These are phyloP conservation scores for Scophthalmus maximus DNA, from an alignment of 2,113 vertebrate species.

Conservation along the genomic window DNA sequence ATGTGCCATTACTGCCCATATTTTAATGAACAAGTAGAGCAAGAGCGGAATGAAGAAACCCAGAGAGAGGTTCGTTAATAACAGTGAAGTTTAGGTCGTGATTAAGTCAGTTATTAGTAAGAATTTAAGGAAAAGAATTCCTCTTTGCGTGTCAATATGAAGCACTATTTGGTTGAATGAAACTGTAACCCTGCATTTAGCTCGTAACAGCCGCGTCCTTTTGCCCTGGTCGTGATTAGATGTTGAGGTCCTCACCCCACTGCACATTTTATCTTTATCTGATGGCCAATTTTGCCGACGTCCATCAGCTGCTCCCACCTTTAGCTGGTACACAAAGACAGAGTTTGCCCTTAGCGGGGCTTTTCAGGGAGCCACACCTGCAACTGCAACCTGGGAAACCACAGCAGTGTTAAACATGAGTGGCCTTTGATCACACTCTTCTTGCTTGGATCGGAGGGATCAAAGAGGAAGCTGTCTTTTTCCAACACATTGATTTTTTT, in stretches of 20 bases:
- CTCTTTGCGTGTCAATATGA: neutral
- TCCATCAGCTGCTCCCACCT: conserved; percentile 18
- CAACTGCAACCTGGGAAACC: conserved; percentile 38
- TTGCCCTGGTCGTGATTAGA: neutral
- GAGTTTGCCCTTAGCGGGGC: conserved; percentile 9
- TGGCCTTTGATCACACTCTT: conserved; percentile 60
- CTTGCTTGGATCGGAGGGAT: conserved; percentile 41
- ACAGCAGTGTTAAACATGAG: conserved; percentile 40
- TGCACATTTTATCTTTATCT: conserved; percentile 28
- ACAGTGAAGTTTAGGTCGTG: neutral
- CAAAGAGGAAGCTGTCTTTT: conserved; percentile 45
- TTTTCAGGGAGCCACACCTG: conserved; percentile 48
- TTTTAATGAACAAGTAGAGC: neutral
- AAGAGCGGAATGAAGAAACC: neutral
- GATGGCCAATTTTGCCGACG: conserved; percentile 6
- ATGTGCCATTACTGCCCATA: neutral
- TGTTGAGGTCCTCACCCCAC: neutral
- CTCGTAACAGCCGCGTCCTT: neutral
- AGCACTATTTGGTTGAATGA: conserved; percentile 3
- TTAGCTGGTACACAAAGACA: conserved; percentile 11
- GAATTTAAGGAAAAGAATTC: neutral
- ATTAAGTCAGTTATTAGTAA: neutral
- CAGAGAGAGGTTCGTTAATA: neutral
- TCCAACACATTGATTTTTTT: neutral
- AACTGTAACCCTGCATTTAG: conserved; percentile 1